Evolutionary conservation across 2,888 invertebrate species (phyloP), one percentile per base, ranked within the genome.

Genomic region (Myopa testacea): DNA sequence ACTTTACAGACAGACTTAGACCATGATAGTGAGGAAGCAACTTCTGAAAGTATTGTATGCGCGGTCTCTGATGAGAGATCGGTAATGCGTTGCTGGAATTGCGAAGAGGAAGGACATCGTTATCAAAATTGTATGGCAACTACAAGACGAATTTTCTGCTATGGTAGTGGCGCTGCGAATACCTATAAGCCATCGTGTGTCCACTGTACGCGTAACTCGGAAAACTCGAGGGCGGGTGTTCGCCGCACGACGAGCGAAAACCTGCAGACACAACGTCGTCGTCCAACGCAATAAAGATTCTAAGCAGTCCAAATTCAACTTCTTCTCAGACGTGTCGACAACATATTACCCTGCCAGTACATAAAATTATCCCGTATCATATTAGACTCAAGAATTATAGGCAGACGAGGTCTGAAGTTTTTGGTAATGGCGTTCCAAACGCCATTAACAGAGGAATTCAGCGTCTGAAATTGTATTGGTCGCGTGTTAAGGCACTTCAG

Each of bases 301-400:
- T 4, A 2, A 37, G 4, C 34, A 7, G 34, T 12, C 14, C 52
- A 69, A 40, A 14, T 69, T 38, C 8, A 69, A 50, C 10, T 19
- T 12, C 4, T 12, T 12, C 38, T 16, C 65, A 19, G 26, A 62
- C 65, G 16, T 37, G 5, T 10, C 45, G 4, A 40, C 69, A 10
- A 12, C 10, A 4, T 71, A 50, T 6, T 16, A 38, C 69, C 2
- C 2, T 6, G 4, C 10, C 34, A 12, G 37, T 16, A 8, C 55
- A 7, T 6, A 19, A 69, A 50, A 38, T 72, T 52, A 72, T 38
- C 8, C 72, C 72, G 16, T 72, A 72, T n/a, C 72, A 72, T 14
- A 38, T 72, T 55, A 55, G 72, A 14, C 26, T 72, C 4, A n/a
- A 3, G 4, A 16, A 37, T 8, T 72, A 72, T n/a, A 19, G 55